These are phyloP conservation scores for Diabrotica virgifera DNA, from an alignment of 1,140 invertebrate species.

Conservation along the genomic window DNA sequence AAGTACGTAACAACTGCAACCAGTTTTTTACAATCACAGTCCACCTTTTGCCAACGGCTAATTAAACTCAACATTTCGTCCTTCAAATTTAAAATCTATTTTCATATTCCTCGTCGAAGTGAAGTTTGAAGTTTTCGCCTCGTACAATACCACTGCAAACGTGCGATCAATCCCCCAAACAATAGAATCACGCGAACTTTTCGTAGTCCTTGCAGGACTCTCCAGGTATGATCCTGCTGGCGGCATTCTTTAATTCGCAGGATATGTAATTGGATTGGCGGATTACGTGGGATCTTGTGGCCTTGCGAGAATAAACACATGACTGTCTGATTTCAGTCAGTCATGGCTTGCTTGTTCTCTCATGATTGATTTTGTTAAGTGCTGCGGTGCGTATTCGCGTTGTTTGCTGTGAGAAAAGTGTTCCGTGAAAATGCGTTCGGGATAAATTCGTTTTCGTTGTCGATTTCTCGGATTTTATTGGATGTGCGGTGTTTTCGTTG, in stretches of 20 bases:
- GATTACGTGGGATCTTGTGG: constrained; percentile 17
- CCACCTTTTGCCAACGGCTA: constrained; percentile 5
- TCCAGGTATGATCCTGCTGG: not conserved
- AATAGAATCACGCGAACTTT: not conserved
- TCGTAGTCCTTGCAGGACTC: not conserved
- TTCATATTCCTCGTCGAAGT: not conserved
- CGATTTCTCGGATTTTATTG: not conserved
- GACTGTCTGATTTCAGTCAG: constrained; percentile 32
- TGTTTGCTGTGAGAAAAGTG: not conserved
- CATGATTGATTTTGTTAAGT: constrained; percentile 24
- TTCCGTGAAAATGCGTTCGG: not conserved
- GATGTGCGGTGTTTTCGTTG: not conserved
- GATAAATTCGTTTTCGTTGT: not conserved
- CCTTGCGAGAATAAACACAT: constrained; percentile 30
- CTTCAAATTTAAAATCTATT: constrained; percentile 8
- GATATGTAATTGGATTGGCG: constrained; percentile 15
- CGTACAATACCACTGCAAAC: not conserved
- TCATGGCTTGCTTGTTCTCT: constrained; percentile 25
- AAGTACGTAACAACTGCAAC: not conserved
- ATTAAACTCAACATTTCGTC: constrained; percentile 5
- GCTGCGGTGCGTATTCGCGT: constrained; percentile 4
- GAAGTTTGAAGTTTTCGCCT: too few relatives aligned
- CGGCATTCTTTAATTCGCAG: not conserved
- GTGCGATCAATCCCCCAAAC: too few relatives aligned
- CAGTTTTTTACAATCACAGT: not conserved